Base-by-base conservation (phyloP, 2,113 vertebrate species). In the Sturnus vulgaris region DNA sequence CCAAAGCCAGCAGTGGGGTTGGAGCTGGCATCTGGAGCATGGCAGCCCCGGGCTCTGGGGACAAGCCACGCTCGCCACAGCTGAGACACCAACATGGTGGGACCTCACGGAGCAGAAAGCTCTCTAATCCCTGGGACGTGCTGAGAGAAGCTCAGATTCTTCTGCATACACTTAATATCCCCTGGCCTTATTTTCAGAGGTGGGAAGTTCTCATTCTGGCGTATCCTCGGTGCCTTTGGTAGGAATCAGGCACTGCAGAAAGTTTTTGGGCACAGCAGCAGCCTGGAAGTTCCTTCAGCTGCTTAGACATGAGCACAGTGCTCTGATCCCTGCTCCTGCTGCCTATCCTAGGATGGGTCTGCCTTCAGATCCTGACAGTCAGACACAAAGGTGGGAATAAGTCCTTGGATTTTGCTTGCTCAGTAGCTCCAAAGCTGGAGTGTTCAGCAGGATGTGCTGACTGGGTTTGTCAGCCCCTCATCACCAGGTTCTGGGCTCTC, bases 231-330 rank as follows among this genome's bases (percentile, higher is more conserved):
- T 86, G 40, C 46, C 75, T 92, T 69, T 72, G 57, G 52, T 44
- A 44, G 61, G 39, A 47, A 22, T 78, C 22, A 20, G 37, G 21
- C 56, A 47, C 61, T 72, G 75, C 31, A 59, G 71, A 31, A 24
- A 9, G 55, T 18, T 52, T 50, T 23, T 30, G 33, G 70, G 20
- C 33, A 33, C 33, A 59, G 65, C 82, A 85, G 65, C 60, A 82
- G 23, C 71, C 71, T 52, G 46, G 22, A 82, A 71, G 27, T 76
- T 88, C 71, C 42, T 85, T 86, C 61, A 88, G 70, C 35, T 82
- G 56, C 46, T 75, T 57, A 57, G 75, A n/a, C 7, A 2, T 20
- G 61, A 63, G 37, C 0, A 0, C 8, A 2, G 21, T 79, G 50
- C 37, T 90, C 40, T 37, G 50, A 24, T 53, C 40, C 30, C 47